A percentile compares a stretch with the other conserved stretches of the same genome.
Conservation (phyloP, 2,797 vertebrate species). For the Clamator glandarius region DNA sequence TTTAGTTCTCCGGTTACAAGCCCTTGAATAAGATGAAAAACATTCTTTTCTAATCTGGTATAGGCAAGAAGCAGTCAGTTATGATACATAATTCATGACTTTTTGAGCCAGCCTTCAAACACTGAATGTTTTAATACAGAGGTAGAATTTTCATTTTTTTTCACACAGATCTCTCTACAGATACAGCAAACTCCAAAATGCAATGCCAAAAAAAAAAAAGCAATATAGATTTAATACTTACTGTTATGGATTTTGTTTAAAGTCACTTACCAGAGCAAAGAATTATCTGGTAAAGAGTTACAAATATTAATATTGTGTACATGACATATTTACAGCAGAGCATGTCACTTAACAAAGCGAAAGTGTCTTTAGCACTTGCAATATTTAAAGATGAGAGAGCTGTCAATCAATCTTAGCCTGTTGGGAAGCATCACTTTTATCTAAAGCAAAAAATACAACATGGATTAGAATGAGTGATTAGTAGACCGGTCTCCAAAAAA, state of each 20-base stretch:
- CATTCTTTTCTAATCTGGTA: not conserved
- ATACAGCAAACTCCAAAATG: not conserved
- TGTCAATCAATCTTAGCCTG: not conserved
- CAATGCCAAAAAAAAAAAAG: not conserved
- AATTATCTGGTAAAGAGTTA: conserved; percentile 6
- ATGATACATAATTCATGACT: not conserved
- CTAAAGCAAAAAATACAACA: not conserved
- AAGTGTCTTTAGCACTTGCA: not conserved
- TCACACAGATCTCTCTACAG: not conserved
- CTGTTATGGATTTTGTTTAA: not conserved
- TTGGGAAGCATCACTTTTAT: not conserved
- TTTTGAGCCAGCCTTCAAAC: not conserved
- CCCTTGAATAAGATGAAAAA: not conserved
- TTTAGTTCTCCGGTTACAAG: not conserved
- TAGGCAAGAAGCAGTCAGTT: not conserved
- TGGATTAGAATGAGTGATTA: not conserved
- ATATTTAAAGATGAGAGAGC: conserved; percentile 2
- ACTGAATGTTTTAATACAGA: not conserved
- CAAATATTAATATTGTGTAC: not conserved
- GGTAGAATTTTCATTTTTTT: not conserved
- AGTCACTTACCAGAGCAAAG: not conserved
- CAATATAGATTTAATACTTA: not conserved
- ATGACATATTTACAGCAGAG: not conserved
- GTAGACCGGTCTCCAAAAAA: not conserved
- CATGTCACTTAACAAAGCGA: not conserved